Evolutionary conservation across 2,113 vertebrate genomes (phyloP).

Genomic region (Arenaria interpres): DNA sequence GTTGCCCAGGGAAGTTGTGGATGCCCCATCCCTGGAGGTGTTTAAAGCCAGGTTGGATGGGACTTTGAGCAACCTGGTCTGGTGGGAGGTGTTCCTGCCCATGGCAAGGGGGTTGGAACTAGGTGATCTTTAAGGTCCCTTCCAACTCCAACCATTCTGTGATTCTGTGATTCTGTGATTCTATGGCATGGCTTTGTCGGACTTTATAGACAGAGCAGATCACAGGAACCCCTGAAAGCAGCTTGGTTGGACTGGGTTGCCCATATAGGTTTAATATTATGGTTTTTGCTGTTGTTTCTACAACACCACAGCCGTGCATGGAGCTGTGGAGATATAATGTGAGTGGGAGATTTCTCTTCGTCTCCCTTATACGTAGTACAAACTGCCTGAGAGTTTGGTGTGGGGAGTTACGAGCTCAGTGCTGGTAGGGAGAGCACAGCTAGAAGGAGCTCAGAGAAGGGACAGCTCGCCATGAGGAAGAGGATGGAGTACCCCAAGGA

Average conservation of each 20-base stretch:
- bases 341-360: background rate
- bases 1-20: too few relatives aligned
- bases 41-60: too few relatives aligned
- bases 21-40: too few relatives aligned
- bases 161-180: background rate
- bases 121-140: too few relatives aligned
- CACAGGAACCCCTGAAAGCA: background rate
- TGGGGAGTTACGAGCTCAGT: background rate
- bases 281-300: background rate
- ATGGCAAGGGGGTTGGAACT: too few relatives aligned
- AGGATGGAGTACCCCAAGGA: background rate
- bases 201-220: background rate
- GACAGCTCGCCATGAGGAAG: rapidly evolving
- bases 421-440: background rate
- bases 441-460: background rate
- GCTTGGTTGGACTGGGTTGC: background rate
- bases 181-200: background rate
- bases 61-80: too few relatives aligned
- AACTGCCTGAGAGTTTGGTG: background rate
- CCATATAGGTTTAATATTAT: background rate
- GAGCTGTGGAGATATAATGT: background rate
- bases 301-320: background rate
- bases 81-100: too few relatives aligned
- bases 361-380: background rate
- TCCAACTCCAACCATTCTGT: too few relatives aligned